Conservation (phyloP, 2,113 vertebrate genomes). For the Colinus virginianus region DNA sequence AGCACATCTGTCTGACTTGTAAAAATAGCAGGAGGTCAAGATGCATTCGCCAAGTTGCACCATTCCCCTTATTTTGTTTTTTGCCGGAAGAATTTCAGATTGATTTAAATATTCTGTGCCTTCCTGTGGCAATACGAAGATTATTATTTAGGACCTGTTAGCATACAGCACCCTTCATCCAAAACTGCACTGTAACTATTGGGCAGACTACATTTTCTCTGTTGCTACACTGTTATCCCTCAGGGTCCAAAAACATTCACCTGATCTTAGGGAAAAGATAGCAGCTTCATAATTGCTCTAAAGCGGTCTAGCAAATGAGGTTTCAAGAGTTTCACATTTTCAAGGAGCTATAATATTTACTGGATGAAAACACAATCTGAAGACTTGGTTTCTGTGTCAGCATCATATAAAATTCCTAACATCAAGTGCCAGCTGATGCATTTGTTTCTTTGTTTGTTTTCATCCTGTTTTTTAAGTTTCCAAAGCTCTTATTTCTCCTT, state of each 20-base stretch:
- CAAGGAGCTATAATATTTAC: neutral
- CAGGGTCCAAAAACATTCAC: neutral
- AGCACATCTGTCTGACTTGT: constrained; percentile 72
- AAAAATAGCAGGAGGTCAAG: constrained; percentile 77
- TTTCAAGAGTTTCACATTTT: constrained; percentile 14
- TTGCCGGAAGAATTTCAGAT: constrained; percentile 60
- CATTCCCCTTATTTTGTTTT: constrained; percentile 64
- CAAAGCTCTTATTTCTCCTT: constrained; percentile 6
- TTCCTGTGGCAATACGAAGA: constrained; percentile 30
- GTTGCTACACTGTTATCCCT: neutral
- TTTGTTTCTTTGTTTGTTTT: no score
- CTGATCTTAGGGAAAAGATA: neutral
- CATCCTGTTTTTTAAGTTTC: neutral
- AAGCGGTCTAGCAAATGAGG: neutral
- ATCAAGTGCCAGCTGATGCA: neutral
- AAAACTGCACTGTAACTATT: neutral
- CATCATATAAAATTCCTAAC: neutral
- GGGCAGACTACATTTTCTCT: neutral
- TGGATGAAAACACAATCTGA: neutral
- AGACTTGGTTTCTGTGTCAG: neutral
- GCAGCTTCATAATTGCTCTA: neutral
- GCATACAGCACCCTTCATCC: neutral
- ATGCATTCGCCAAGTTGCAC: constrained; percentile 63
- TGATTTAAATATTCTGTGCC: constrained; percentile 62
- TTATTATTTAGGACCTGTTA: constrained; percentile 22